Evolutionary conservation across 2,113 vertebrate species (phyloP), one percentile per base, ranked within the genome.

Genomic region (Panthera leo): DNA sequence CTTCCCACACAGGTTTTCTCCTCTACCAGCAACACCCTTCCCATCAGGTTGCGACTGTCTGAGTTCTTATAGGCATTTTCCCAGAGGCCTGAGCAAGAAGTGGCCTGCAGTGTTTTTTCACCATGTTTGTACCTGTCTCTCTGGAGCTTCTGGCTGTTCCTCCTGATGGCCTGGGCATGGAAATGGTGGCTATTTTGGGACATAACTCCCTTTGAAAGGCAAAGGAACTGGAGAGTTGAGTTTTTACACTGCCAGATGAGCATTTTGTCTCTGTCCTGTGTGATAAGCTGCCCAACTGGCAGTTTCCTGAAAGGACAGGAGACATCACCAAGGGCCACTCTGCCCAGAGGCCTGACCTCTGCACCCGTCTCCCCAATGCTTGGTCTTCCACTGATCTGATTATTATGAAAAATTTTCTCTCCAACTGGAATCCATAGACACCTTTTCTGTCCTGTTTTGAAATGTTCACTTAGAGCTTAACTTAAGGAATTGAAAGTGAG

Each of bases 1-100:
- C 95, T 97, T 94, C 97, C 97, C 98, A 97, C 97, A 97, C 97
- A 93, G 82, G 78, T 79, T 95, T 95, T 88, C 78, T 70, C 48
- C 34, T 89, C 39, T 48, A 53, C 51, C 5, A 51, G 89, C 73
- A 65, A 92, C 96, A 95, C 94, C 88, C 94, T 96, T 76, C 34
- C 29, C 36, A 80, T 45, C 48, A 53, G 76, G 92, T 82, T 89
- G 53, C 88, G 55, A 68, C 82, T 70, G 88, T 65, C 55, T 83
- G 11, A 92, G 67, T 53, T 36, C 7, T 42, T 45, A 36, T 2
- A 53, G 51, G 58, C 29, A 39, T 96, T 92, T 92, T 7, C 89
- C 78, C 71, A 29, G 6, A 53, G 78, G 58, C 19, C 90, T 85
- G 14, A 85, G 84, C 76, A 88, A 55, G 84, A 97, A 53, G 27